Base-by-base conservation (phyloP, 35 echinoderm and acorn worm genomes). In the Ptychodera flava region DNA sequence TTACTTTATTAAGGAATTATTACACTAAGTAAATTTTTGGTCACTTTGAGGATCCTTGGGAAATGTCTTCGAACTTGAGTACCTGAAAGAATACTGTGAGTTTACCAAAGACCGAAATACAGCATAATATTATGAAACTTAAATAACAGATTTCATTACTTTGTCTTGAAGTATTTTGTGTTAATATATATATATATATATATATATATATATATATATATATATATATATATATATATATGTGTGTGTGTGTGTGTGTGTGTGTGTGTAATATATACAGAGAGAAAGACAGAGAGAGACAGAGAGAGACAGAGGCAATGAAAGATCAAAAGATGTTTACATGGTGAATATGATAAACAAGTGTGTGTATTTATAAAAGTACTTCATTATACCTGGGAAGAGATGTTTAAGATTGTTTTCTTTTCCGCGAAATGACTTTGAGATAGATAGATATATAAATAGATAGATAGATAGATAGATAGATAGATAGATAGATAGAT, bases 221-320 rank as follows among this genome's bases (percentile, higher is more conserved):
- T 80, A 80, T 80, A 80, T 80, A 80, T 80, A 80, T 80, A 80
- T 80, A 80, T 80, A 80, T 80, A 80, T 80, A 80, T 80, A 80
- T 80, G 33, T 80, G 33, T 80, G 33, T 80, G 33, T 80, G 33
- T 80, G 33, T 80, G 33, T 80, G 33, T 80, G 33, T 80, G 33
- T 80, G 33, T 80, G 33, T 80, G 33, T 80, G 33, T 80, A 80
- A 31, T 31, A 31, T 31, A 31, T 31, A 16, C 16, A 77, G 16
- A 77, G 16, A n/a, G 16, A 77, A 77, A n/a, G 76, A 16, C n/a
- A 16, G 16, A 77, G 16, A 77, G 16, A 77, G 16, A 77, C n/a
- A 77, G 16, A 77, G 16, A 77, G 16, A 77, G 30, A 77, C n/a
- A 77, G 16, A 77, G 16, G n/a, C n/a, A 77, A 16, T 16, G 16